A percentile compares a stretch with the other conserved stretches of the same genome.
phyloP scores from a whole-genome alignment of 2,888 invertebrate genomes.

The Microchrysa polita region DNA sequence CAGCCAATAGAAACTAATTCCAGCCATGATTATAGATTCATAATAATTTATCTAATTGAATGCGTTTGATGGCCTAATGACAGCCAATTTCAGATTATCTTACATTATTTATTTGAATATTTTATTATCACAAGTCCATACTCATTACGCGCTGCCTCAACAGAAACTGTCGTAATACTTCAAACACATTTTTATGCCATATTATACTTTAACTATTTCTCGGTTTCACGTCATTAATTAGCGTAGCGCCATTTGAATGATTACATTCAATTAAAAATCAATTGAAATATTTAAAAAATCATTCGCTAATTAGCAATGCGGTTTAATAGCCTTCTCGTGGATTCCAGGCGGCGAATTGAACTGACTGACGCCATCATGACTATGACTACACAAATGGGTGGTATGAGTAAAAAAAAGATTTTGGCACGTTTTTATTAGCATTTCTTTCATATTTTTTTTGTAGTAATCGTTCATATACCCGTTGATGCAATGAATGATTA shows the following conservation, averaged over 20 bases:
- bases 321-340: slow-evolving; percentile 37
- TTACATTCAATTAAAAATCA: slow-evolving; percentile 41
- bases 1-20: too few species aligned
- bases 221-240: slow-evolving; percentile 34
- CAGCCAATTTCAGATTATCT: too few species aligned
- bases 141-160: background rate
- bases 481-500: too few species aligned
- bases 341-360: background rate
- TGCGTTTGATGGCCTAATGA: too few species aligned
- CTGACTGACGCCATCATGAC: slow-evolving; percentile 12
- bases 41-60: too few species aligned
- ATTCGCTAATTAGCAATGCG: slow-evolving; percentile 33
- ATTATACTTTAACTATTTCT: background rate
- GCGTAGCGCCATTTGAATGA: slow-evolving; percentile 35
- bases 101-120: too few species aligned
- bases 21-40: too few species aligned
- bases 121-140: too few species aligned
- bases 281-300: slow-evolving; percentile 40
- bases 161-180: too few species aligned
- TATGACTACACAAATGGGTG: background rate
- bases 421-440: slow-evolving; percentile 11
- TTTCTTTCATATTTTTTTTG: background rate
- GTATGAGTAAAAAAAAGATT: background rate
- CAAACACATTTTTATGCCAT: background rate
- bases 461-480: too few species aligned